Evolutionary conservation across 2,888 invertebrate genomes (phyloP), one percentile per base, ranked within the genome.

Genomic region (Megaustenia siamemsis): DNA sequence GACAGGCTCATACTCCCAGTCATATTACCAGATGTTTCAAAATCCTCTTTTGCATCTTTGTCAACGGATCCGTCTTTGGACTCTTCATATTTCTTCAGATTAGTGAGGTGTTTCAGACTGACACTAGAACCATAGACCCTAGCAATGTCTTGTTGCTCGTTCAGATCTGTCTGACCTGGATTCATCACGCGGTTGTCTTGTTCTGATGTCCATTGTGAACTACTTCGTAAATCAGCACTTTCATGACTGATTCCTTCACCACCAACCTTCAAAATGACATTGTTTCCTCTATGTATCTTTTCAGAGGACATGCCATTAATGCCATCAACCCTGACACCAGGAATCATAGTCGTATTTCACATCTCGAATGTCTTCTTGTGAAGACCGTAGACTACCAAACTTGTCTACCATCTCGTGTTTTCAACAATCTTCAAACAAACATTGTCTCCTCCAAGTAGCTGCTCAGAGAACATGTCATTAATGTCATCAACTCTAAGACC

Each of bases 351-450:
- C 82, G 35, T 8, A 60, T 28, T 73, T 32, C 8, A 82, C 43
- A 71, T 82, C 73, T 6, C n/a, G 40, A 38, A 73, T 71, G 32
- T 82, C 82, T 43, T 73, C 82, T 40, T 56, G 56, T 8, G 73
- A 82, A 4, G 4, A 35, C 35, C 53, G 18, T 0, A n/a, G 10
- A 12, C 35, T 45, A 21, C 10, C 35, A 79, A 10, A 18, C 21
- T 21, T 32, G 21, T 45, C 21, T 32, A 0, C 4, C 40, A 24
- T 12, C 10, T n/a, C 6, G 28, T 63, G 32, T 40, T 21, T 8
- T 28, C 53, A n/a, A n/a, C n/a, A 38, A 77, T 15, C 38, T 56
- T 56, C 1, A 56, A n/a, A 21, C 24, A 28, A 6, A 66, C 28
- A 21, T 28, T 45, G 43, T n/a, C 32, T 24, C 78, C 63, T 3